Base-by-base conservation (phyloP, 2,113 vertebrate genomes). In the Planiliza haematocheilus region DNA sequence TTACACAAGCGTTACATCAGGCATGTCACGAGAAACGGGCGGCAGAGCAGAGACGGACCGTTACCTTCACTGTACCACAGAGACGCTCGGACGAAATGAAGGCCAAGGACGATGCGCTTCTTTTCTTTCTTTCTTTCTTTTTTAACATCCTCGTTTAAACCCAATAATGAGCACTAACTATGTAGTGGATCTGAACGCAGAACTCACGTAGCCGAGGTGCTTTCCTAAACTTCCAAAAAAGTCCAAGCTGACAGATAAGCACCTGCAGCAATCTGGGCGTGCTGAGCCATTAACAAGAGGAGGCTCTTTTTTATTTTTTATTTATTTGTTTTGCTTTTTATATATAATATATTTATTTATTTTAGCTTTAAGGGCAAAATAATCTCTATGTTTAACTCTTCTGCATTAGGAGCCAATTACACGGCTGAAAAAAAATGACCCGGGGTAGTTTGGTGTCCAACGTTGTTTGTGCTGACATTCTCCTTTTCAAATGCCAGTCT, bases 391-490 rank as follows among this genome's bases (percentile, higher is more conserved):
- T 86, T 84, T 87, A 86, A 83, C 85, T 88, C 62, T 39, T 86
- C 57, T 79, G 81, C 86, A 86, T 90, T 85, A 91, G 71, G 73
- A 86, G 82, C 79, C 90, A 91, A 92, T 91, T 89, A 91, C 78
- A 81, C 67, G 72, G 72, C 77, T 77, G 84, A 61, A 79, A 91
- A 77, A 90, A 89, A 88, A 85, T 83, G 75, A 89, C 88, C 81
- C 10, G 75, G 48, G 82, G 81, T 82, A 82, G 80, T 87, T 85
- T 81, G 65, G 86, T 89, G 87, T 87, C 88, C 81, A 75, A 79
- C 82, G 84, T 84, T 88, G 89, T 89, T 90, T 89, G 84, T 88
- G 90, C 84, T 90, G 91, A 92, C 89, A 86, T 88, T 87, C 83
- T 80, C 65, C 76, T 89, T 91, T 88, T 88, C 86, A 91, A 91